Evolutionary conservation across 2,113 vertebrate genomes (phyloP), one percentile per base, ranked within the genome.

Genomic region (Sitta europaea): DNA sequence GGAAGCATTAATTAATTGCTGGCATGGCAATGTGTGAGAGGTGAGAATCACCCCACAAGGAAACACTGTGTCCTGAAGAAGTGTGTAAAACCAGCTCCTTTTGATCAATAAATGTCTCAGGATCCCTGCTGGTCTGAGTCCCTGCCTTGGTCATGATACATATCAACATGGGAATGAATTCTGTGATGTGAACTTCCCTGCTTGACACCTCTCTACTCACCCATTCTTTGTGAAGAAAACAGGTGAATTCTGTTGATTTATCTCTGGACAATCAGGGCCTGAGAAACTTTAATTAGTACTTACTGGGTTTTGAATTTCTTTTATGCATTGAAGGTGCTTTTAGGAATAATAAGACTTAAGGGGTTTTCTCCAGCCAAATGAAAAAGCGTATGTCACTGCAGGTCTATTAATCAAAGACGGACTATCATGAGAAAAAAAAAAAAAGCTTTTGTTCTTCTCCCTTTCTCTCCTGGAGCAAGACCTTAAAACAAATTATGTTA

Each of bases 1-100:
- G 28, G 24, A 25, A 61, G 43, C 0, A 6, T 19, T n/a, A n/a
- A n/a, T n/a, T n/a, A n/a, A 10, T 7, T 25, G 7, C 16, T 50
- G 57, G 3, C 13, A 9, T 10, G 22, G 29, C 29, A 15, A 15
- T 50, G 57, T 27, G 35, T 20, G 22, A 25, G 33, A 12, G 45
- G 22, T 50, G 13, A 61, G 14, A 61, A 12, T 27, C 1, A 27
- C 10, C 6, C 1, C 13, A 10, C 33, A 27, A 62, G 5, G 36
- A 62, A 42, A 40, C 27, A 40, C 2, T 4, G 10, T 50, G 17
- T 33, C 45, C 25, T 33, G 29, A 38, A 19, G 72, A 47, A 40
- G 10, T 40, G 8, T 33, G 12, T 42, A 27, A 62, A 27, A 42
- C 29, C 10, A 61, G 22, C 10, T 61, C 1, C 2, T 25, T 51